Percentiles rank a stretch among this genome's conserved stretches.
Evolutionary conservation across 2,113 vertebrate genomes (phyloP).

Genomic region (Lycaon pictus): DNA sequence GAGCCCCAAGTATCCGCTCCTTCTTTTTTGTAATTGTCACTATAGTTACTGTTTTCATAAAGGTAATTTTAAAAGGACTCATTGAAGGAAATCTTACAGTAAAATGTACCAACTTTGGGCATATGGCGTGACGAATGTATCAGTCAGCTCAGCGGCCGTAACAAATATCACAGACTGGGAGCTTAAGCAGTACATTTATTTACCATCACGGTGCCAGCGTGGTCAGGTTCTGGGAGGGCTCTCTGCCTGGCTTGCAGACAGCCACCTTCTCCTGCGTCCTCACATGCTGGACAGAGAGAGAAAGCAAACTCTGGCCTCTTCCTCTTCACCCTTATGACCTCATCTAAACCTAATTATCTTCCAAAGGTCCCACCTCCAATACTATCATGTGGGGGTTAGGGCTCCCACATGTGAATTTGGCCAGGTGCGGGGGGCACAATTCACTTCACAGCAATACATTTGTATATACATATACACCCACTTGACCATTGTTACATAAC

Average conservation of each 20-base stretch:
- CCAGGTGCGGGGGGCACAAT: neutral
- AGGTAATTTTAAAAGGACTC: neutral
- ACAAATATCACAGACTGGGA: neutral
- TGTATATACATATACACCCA: neutral
- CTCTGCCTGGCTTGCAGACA: neutral
- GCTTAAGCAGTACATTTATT: neutral
- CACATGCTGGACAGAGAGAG: neutral
- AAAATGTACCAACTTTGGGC: neutral
- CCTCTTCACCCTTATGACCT: neutral
- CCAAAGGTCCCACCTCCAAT: neutral
- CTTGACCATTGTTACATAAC: neutral
- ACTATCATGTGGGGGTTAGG: neutral
- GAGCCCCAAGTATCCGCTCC: neutral
- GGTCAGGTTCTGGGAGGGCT: neutral
- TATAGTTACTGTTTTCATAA: neutral
- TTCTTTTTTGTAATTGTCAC: neutral
- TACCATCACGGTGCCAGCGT: neutral
- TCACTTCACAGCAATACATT: neutral
- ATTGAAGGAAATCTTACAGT: neutral
- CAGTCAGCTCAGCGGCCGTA: neutral
- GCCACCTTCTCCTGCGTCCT: neutral
- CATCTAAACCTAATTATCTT: neutral
- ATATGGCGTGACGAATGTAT: neutral
- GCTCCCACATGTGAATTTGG: neutral
- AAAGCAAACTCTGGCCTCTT: neutral